phyloP scores from a whole-genome alignment of 2,113 vertebrate species.

The Nothocercus julius region DNA sequence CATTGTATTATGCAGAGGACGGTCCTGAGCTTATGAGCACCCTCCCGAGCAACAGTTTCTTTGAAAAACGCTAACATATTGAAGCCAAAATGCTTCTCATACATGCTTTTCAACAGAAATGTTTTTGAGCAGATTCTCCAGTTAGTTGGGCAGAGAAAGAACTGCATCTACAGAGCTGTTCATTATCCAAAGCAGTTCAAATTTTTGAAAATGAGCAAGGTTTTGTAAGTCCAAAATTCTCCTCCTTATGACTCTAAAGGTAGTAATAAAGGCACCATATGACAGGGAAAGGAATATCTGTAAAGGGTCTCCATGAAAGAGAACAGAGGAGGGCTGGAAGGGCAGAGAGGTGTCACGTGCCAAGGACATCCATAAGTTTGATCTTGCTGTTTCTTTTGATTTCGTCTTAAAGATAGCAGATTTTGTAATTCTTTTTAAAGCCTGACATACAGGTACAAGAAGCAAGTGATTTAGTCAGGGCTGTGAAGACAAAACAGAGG shows the following conservation, averaged over 20 bases:
- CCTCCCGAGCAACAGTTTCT: background rate
- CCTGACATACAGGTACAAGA: background rate
- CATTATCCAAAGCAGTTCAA: background rate
- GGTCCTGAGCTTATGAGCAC: background rate
- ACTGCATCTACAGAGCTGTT: background rate
- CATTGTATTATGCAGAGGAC: background rate
- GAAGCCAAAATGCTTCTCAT: background rate
- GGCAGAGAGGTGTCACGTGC: accelerated
- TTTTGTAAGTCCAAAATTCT: background rate
- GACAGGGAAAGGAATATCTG: background rate
- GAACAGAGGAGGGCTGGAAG: background rate
- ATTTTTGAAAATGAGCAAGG: background rate
- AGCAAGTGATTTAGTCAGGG: background rate
- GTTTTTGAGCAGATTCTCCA: background rate
- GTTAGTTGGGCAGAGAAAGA: background rate
- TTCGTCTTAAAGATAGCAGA: background rate
- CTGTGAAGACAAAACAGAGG: background rate
- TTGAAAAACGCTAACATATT: background rate
- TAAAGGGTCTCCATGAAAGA: background rate
- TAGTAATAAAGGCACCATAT: background rate
- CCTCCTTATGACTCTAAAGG: background rate
- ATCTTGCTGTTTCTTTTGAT: background rate
- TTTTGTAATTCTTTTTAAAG: background rate
- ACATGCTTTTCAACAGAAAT: background rate
- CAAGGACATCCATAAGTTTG: background rate